Conservation (phyloP, 92 coral and sea anemone species). For the Paragorgia papillata region DNA sequence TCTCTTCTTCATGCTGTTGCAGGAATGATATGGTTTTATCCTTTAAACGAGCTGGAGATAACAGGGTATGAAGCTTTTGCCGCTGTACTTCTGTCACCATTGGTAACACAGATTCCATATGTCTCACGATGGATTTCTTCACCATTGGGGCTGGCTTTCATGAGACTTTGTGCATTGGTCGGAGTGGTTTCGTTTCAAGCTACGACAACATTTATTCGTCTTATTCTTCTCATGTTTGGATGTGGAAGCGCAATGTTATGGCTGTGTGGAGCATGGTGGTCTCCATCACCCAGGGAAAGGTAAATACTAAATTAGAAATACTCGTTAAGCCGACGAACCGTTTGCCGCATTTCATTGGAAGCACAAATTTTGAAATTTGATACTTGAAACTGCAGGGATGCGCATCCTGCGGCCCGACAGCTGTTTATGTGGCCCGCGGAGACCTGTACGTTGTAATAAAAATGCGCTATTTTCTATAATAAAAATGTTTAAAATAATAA, state of each 20-base stretch:
- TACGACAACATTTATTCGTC: constrained; percentile 77
- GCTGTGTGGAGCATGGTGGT: constrained; percentile 96
- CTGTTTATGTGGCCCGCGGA: too few relatives aligned
- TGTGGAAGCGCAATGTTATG: constrained; percentile 97
- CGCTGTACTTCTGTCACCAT: constrained; percentile 74
- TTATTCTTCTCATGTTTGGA: constrained; percentile 79
- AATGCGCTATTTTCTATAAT: too few relatives aligned
- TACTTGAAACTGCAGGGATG: too few relatives aligned
- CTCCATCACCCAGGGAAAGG: constrained; percentile 86
- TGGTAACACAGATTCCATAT: constrained; percentile 61
- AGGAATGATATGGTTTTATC: constrained; percentile 97
- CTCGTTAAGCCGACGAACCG: too few relatives aligned
- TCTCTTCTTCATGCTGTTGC: constrained; percentile 81
- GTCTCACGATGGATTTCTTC: constrained; percentile 71
- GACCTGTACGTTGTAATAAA: too few relatives aligned
- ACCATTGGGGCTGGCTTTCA: constrained; percentile 79
- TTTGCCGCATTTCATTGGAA: too few relatives aligned
- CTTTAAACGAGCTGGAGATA: constrained; percentile 91
- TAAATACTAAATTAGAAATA: constrained; percentile 14
- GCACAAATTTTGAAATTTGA: too few relatives aligned
- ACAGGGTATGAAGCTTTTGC: constrained; percentile 96
- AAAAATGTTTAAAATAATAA: too few relatives aligned
- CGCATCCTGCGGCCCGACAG: too few relatives aligned
- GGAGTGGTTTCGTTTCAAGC: constrained; percentile 97
- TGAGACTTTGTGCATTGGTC: constrained; percentile 73